Conservation (phyloP, 2,797 vertebrate genomes). For the Threskiornis aethiopicus region DNA sequence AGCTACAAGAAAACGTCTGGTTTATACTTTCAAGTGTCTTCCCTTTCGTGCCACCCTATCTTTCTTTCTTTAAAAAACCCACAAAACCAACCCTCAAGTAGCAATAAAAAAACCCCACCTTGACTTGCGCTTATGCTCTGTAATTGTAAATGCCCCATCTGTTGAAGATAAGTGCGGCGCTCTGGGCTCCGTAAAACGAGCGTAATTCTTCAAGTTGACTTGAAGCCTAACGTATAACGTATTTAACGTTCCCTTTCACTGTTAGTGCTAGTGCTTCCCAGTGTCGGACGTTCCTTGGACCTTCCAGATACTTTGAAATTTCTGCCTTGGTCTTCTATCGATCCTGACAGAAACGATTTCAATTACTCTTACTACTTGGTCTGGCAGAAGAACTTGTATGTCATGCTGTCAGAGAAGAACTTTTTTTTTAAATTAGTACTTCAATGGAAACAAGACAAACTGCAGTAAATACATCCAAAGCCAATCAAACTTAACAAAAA, state of each 20-base stretch:
- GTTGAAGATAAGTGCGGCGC: background rate
- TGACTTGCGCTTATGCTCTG: too few species aligned
- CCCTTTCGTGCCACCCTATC: accelerated
- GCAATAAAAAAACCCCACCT: background rate
- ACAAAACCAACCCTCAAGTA: background rate
- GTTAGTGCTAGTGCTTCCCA: background rate
- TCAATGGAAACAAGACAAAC: background rate
- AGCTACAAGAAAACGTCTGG: accelerated
- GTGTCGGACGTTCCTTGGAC: background rate
- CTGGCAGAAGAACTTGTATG: background rate
- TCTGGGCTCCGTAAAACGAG: background rate
- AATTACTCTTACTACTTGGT: background rate
- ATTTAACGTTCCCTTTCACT: background rate
- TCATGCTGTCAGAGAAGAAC: background rate
- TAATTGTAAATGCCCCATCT: background rate
- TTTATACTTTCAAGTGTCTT: background rate
- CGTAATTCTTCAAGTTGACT: background rate
- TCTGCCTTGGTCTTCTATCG: background rate
- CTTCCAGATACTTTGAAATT: background rate
- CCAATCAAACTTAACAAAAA: background rate
- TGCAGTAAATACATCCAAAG: background rate
- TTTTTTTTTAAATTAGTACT: background rate
- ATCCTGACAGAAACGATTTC: background rate
- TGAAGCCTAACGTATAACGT: background rate
- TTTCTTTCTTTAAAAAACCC: background rate